phyloP scores from a whole-genome alignment of 2,797 vertebrate genomes.

The Hypotaenidia philippensis region DNA sequence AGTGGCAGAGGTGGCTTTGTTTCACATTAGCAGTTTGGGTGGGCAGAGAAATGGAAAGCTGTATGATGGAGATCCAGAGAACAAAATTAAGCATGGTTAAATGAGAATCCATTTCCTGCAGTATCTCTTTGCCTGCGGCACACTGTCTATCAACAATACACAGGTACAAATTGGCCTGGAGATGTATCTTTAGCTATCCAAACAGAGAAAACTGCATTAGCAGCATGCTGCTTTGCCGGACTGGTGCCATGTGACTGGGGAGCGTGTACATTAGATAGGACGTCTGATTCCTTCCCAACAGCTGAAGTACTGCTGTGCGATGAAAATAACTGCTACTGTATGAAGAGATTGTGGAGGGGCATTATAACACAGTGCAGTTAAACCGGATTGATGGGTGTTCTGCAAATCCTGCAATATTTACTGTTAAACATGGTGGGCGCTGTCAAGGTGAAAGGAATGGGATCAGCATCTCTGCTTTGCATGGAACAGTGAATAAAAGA shows the following conservation, averaged over 20 bases:
- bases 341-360: not conserved
- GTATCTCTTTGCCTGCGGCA: conserved; percentile 55
- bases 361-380: not conserved
- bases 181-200: conserved; percentile 52
- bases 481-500: conserved; percentile 9
- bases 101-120: conserved; percentile 73
- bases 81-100: conserved; percentile 74
- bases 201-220: conserved; percentile 65
- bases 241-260: conserved; percentile 20
- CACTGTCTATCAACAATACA: conserved; percentile 65
- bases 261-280: not conserved
- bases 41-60: conserved; percentile 68
- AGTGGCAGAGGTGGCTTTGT: conserved; percentile 72
- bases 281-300: conserved; percentile 28
- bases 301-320: conserved; percentile 13
- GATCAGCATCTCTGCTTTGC: conserved; percentile 6
- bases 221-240: conserved; percentile 14
- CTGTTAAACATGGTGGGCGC: not conserved
- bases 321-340: conserved; percentile 28
- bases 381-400: not conserved
- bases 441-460: conserved; percentile 25
- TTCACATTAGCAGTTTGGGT: conserved; percentile 74
- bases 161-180: conserved; percentile 70
- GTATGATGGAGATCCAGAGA: conserved; percentile 57
- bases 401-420: conserved; percentile 27